Conservation (phyloP, 2,797 vertebrate species). For the Erpetoichthys calabaricus region DNA sequence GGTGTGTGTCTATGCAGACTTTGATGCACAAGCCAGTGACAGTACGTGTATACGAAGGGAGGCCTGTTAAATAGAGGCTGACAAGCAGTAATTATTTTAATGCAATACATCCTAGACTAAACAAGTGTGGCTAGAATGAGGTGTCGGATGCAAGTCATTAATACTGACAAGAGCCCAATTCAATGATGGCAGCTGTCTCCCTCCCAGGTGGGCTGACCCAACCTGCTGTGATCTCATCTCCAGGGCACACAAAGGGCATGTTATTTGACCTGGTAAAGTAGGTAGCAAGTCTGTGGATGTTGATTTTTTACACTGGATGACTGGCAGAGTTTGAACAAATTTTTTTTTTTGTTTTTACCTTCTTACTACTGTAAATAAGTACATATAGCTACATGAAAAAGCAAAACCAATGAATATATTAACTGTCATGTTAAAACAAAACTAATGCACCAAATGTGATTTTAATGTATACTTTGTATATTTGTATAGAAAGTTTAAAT, state of each 20-base stretch:
- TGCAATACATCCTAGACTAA: constrained; percentile 37
- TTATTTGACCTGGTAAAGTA: constrained; percentile 2
- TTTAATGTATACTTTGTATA: too few species aligned
- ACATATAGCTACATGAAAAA: too few species aligned
- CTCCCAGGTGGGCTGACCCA: constrained; percentile 37
- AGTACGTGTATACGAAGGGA: constrained; percentile 18
- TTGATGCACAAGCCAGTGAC: constrained; percentile 11
- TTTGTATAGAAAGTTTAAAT: too few species aligned
- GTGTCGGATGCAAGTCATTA: constrained; percentile 46
- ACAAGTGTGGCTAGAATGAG: constrained; percentile 35
- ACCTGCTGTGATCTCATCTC: constrained; percentile 20
- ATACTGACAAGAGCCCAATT: constrained; percentile 39
- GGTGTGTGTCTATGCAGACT: constrained; percentile 5
- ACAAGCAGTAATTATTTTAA: constrained; percentile 56
- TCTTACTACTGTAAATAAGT: too few species aligned
- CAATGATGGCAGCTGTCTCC: constrained; percentile 34
- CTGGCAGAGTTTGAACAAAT: constrained; percentile 10
- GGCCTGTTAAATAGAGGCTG: constrained; percentile 45
- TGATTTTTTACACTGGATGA: constrained; percentile 11
- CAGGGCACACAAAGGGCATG: constrained; percentile 15
- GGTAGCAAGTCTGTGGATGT: constrained; percentile 18
- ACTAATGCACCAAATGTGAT: too few species aligned
- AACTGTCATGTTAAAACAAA: too few species aligned
- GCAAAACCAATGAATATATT: too few species aligned
- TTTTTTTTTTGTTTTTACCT: too few species aligned